These are phyloP conservation scores for Vesta saturnalis DNA, from an alignment of 2,888 invertebrate genomes.

Conservation along the genomic window DNA sequence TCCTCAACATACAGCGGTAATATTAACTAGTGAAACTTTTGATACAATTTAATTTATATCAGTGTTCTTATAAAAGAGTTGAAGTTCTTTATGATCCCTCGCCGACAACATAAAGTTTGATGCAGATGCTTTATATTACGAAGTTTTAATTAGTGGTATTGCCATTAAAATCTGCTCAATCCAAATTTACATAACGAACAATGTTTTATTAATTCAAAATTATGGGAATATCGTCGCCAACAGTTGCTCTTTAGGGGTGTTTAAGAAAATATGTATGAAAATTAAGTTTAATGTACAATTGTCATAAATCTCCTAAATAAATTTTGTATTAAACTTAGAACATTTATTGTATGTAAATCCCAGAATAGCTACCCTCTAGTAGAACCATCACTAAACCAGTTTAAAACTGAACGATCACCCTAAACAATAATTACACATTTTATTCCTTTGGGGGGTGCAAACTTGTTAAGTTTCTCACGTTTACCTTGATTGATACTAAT, in stretches of 20 bases:
- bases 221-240: slow-evolving; percentile 31
- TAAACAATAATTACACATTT: background rate
- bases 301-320: background rate
- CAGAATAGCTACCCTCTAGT: background rate
- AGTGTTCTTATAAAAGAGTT: slow-evolving; percentile 33
- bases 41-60: slow-evolving; percentile 30
- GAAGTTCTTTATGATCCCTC: slow-evolving; percentile 38
- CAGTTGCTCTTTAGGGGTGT: slow-evolving; percentile 35
- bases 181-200: slow-evolving; percentile 48
- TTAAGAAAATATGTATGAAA: slow-evolving; percentile 28
- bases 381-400: background rate
- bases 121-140: slow-evolving; percentile 45
- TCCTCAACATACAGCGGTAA: too few relatives aligned
- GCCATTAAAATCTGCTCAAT: slow-evolving; percentile 49
- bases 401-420: background rate
- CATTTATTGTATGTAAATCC: background rate
- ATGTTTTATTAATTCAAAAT: slow-evolving; percentile 48
- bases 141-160: slow-evolving; percentile 48
- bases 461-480: slow-evolving; percentile 1
- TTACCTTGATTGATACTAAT: slow-evolving; percentile 1
- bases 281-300: background rate
- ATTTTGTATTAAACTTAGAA: background rate
- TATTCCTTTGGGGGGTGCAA: background rate
- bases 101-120: slow-evolving; percentile 41
- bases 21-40: slow-evolving; percentile 13